These are phyloP conservation scores for Papilio aristodemus DNA, from an alignment of 1,140 invertebrate species.

Conservation along the genomic window DNA sequence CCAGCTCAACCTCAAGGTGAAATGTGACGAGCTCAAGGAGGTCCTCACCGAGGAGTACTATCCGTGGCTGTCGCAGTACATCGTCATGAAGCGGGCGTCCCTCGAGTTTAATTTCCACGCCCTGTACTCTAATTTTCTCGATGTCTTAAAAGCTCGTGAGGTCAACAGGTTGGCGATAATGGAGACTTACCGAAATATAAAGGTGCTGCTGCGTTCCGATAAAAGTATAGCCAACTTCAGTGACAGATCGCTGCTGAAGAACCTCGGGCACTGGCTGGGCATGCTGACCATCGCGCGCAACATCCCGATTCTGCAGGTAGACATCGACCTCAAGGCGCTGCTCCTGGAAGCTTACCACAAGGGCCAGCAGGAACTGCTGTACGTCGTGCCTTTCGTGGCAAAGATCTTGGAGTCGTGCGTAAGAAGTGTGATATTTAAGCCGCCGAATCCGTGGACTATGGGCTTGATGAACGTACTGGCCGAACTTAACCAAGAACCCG, in stretches of 20 bases:
- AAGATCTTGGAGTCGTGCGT: conserved; percentile 98
- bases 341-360: conserved; percentile 99
- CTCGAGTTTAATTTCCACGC: conserved; percentile 99
- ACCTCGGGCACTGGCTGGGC: conserved; percentile 99
- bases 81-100: conserved; percentile 99
- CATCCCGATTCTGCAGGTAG: conserved; percentile 94
- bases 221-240: conserved; percentile 99
- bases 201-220: conserved; percentile 96
- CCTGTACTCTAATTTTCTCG: conserved; percentile 97
- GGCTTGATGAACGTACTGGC: conserved; percentile 97
- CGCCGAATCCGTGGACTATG: conserved; percentile 99
- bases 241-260: conserved; percentile 97
- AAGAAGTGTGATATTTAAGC: conserved; percentile 97
- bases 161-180: conserved; percentile 93
- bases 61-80: conserved; percentile 97
- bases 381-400: conserved; percentile 99
- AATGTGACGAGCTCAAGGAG: conserved; percentile 97
- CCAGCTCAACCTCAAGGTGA: conserved; percentile 95
- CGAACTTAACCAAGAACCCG: conserved; percentile 97
- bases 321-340: conserved; percentile 96
- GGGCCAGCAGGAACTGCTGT: conserved; percentile 97
- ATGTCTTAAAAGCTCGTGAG: conserved; percentile 91
- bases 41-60: conserved; percentile 96
- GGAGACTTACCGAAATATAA: conserved; percentile 98
- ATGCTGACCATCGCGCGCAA: conserved; percentile 97